phyloP scores from a whole-genome alignment of 2,113 vertebrate species.

The Semnornis frantzii region DNA sequence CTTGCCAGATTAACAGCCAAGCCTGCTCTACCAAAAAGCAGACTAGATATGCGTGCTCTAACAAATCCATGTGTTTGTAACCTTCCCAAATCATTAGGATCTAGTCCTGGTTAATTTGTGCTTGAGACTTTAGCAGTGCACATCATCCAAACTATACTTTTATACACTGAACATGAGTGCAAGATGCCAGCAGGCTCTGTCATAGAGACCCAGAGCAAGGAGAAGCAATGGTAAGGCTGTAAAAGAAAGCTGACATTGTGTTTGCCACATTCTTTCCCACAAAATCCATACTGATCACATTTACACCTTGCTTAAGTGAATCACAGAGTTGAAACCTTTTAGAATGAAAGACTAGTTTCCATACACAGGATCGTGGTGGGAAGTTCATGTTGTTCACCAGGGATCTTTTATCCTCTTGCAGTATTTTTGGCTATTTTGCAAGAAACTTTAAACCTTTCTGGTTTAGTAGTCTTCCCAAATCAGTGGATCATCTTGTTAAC shows the following conservation, averaged over 20 bases:
- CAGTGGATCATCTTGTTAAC: neutral
- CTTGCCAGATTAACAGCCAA: no score
- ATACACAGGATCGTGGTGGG: neutral
- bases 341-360: neutral
- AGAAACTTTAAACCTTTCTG: neutral
- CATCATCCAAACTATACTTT: neutral
- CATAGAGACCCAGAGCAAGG: neutral
- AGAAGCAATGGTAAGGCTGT: neutral
- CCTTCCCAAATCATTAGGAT: neutral
- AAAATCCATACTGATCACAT: neutral
- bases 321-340: neutral
- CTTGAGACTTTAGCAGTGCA: neutral
- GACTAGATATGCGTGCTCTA: neutral
- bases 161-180: neutral
- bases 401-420: neutral
- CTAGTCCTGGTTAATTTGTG: neutral
- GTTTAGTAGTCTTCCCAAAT: neutral
- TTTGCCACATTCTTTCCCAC: neutral
- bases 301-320: neutral
- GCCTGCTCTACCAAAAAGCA: neutral
- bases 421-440: neutral
- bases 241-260: neutral
- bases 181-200: fast-evolving
- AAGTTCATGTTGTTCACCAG: neutral
- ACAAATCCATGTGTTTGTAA: neutral